These are phyloP conservation scores for Parambassis ranga DNA, from an alignment of 2,797 vertebrate species.

Conservation along the genomic window DNA sequence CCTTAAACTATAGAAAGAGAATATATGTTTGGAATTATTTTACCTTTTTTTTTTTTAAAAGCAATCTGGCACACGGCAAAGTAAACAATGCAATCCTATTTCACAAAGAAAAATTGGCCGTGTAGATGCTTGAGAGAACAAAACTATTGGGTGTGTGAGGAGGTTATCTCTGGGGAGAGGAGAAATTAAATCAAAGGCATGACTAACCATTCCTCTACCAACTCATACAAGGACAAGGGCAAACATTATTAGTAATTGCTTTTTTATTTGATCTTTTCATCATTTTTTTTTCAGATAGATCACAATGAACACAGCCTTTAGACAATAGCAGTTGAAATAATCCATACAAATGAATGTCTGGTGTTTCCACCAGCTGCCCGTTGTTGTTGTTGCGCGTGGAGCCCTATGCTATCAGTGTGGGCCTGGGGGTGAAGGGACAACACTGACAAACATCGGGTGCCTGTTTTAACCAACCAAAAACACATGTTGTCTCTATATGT, in stretches of 20 bases:
- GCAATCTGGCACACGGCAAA: slow-evolving; percentile 11
- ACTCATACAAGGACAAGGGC: slow-evolving; percentile 84
- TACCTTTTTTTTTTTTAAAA: slow-evolving; percentile 28
- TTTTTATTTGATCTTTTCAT: slow-evolving; percentile 89
- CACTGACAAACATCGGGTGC: slow-evolving; percentile 80
- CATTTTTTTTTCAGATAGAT: slow-evolving; percentile 90
- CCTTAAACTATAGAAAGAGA: slow-evolving; percentile 29
- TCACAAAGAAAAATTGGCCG: slow-evolving; percentile 39
- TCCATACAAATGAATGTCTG: slow-evolving; percentile 89
- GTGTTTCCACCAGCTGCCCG: slow-evolving; percentile 82
- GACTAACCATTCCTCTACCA: slow-evolving; percentile 71
- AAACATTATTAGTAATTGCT: slow-evolving; percentile 87
- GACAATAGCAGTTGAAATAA: slow-evolving; percentile 93
- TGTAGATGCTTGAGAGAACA: slow-evolving; percentile 24
- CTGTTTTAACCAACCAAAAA: slow-evolving; percentile 78
- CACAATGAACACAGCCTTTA: slow-evolving; percentile 96
- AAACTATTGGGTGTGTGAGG: neutral
- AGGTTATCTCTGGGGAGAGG: slow-evolving; percentile 31
- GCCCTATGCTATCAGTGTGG: slow-evolving; percentile 73
- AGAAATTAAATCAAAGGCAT: slow-evolving; percentile 43
- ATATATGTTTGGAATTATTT: slow-evolving; percentile 19
- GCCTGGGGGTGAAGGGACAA: slow-evolving; percentile 59
- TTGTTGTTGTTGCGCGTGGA: slow-evolving; percentile 85
- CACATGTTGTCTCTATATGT: slow-evolving; percentile 63
- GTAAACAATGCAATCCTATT: slow-evolving; percentile 65